phyloP scores from a whole-genome alignment of 2,888 invertebrate genomes.

The Trilocha varians region DNA sequence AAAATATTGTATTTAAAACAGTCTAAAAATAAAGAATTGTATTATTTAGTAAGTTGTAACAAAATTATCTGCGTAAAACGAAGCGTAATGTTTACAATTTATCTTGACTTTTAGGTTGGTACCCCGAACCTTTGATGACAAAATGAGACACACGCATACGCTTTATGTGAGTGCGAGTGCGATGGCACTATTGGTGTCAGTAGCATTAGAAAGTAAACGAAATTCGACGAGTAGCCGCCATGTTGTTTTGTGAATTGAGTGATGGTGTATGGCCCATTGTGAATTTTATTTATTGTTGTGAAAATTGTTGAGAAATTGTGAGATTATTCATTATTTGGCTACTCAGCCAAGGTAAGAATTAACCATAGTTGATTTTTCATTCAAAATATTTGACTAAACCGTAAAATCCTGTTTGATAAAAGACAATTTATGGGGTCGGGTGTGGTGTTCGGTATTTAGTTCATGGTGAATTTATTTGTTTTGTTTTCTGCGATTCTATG shows the following conservation, averaged over 20 bases:
- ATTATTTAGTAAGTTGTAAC: no score
- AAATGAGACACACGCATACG: constrained; percentile 15
- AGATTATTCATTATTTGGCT: constrained; percentile 29
- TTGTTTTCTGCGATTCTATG: constrained; percentile 41
- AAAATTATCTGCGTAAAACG: constrained; percentile 13
- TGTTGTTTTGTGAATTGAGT: constrained; percentile 64
- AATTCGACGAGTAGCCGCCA: constrained; percentile 45
- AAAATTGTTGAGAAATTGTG: constrained; percentile 29
- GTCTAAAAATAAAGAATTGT: no score
- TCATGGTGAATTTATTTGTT: constrained; percentile 58
- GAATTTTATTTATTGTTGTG: constrained; percentile 24
- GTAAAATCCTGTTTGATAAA: constrained; percentile 17
- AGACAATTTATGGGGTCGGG: constrained; percentile 33
- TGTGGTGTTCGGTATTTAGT: constrained; percentile 66
- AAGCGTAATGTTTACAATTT: constrained; percentile 10
- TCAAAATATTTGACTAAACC: background rate
- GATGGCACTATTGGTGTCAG: constrained; percentile 21
- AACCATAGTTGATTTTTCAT: constrained; percentile 4
- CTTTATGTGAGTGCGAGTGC: constrained; percentile 8
- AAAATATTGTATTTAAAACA: no score
- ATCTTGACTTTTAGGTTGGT: constrained; percentile 19
- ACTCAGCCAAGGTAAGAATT: constrained; percentile 37
- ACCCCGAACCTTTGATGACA: constrained; percentile 13
- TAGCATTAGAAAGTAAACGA: constrained; percentile 27
- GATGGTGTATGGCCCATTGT: constrained; percentile 44